Percentiles rank a stretch among this genome's conserved stretches.
phyloP scores from a whole-genome alignment of 2,113 vertebrate species.

The Mesembrinibis cayennensis region DNA sequence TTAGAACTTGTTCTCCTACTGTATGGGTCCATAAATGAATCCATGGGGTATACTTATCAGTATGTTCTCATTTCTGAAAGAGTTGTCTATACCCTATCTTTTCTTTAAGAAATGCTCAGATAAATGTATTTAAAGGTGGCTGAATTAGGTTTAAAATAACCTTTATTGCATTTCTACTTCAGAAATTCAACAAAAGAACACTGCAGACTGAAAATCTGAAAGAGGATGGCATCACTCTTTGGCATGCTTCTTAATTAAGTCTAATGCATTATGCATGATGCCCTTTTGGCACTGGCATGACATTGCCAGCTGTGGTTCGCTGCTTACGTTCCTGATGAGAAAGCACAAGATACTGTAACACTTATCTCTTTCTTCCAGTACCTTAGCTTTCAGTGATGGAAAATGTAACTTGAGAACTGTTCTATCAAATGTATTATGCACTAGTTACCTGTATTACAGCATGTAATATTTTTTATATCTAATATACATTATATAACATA shows the following conservation, averaged over 20 bases:
- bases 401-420: background rate
- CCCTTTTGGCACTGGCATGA: constrained; percentile 11
- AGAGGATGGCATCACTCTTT: constrained; percentile 11
- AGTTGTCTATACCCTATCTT: background rate
- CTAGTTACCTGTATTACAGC: background rate
- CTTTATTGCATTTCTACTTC: background rate
- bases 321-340: background rate
- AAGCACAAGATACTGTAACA: background rate
- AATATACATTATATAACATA: background rate
- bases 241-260: constrained; percentile 5
- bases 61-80: background rate
- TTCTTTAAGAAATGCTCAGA: background rate
- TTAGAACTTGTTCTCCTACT: background rate
- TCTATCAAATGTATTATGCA: background rate
- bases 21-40: background rate
- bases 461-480: background rate
- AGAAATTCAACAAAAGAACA: background rate
- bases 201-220: background rate
- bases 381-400: background rate
- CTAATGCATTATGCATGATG: constrained; percentile 45
- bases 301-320: constrained; percentile 35
- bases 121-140: background rate
- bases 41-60: background rate
- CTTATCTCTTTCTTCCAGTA: background rate
- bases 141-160: background rate